These are phyloP conservation scores for Xiphophorus couchianus DNA, from an alignment of 2,113 vertebrate genomes.

Conservation along the genomic window DNA sequence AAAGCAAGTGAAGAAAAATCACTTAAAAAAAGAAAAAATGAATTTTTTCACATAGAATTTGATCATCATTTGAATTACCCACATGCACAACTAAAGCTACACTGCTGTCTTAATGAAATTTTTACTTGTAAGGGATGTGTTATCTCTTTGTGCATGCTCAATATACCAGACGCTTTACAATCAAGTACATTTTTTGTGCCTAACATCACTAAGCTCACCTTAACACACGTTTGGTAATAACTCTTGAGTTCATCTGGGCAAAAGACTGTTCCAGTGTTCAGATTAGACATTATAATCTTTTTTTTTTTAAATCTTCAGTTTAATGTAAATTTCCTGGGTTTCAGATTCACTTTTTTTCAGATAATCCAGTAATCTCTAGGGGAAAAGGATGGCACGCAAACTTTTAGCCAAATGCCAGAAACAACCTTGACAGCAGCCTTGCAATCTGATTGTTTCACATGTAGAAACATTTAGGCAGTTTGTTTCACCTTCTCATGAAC, in stretches of 20 bases:
- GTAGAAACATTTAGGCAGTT: slow-evolving; percentile 99
- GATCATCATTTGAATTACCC: neutral
- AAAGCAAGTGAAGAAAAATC: no score
- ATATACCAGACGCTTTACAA: neutral
- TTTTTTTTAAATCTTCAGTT: neutral
- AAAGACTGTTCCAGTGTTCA: slow-evolving; percentile 33
- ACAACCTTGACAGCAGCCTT: slow-evolving; percentile 98
- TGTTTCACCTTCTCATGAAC: slow-evolving; percentile 99
- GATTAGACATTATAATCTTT: slow-evolving; percentile 7
- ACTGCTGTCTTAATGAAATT: neutral
- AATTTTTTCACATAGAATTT: neutral
- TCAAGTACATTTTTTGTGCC: no score
- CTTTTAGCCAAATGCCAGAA: slow-evolving; percentile 95
- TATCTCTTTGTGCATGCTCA: neutral
- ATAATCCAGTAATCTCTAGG: slow-evolving; percentile 26
- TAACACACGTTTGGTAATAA: neutral
- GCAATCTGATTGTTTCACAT: slow-evolving; percentile 96
- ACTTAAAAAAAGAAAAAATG: no score
- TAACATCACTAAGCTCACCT: neutral
- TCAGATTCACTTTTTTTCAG: neutral
- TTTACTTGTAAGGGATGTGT: neutral
- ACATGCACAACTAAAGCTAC: neutral
- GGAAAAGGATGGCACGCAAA: slow-evolving; percentile 81
- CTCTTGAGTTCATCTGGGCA: slow-evolving; percentile 22
- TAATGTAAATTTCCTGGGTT: slow-evolving; percentile 11